Conservation (phyloP, 2,888 invertebrate species). For the Beris chalybata region DNA sequence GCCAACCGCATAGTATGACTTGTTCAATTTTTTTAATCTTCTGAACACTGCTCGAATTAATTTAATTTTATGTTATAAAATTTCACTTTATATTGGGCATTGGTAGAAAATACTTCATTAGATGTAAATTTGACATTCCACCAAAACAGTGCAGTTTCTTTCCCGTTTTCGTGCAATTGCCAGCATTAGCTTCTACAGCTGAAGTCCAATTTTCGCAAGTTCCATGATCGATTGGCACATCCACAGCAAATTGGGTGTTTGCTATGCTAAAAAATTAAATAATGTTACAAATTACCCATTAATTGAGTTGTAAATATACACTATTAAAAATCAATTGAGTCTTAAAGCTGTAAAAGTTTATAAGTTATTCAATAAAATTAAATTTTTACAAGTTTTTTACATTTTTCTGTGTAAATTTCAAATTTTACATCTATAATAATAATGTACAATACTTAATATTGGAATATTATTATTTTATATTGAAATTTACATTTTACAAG, state of each 20-base stretch:
- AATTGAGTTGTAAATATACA: no score
- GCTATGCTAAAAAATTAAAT: background rate
- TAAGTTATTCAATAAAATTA: no score
- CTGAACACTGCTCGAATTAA: conserved; percentile 1
- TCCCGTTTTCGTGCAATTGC: conserved; percentile 48
- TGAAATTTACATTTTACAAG: no score
- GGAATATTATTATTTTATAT: no score
- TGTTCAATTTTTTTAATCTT: conserved; percentile 36
- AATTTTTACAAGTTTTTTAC: no score
- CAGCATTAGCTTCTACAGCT: conserved; percentile 47
- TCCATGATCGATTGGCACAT: conserved; percentile 24
- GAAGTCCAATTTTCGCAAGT: conserved; percentile 49
- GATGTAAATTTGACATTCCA: conserved; percentile 49
- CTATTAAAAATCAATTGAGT: no score
- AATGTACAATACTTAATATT: no score
- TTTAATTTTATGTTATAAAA: conserved; percentile 1
- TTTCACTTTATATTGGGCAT: conserved; percentile 15
- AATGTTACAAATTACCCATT: no score
- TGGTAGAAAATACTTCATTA: conserved; percentile 43
- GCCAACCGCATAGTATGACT: conserved; percentile 50
- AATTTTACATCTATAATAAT: no score
- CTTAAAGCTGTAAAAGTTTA: no score
- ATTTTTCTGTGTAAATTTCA: no score
- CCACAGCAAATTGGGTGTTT: conserved; percentile 11
- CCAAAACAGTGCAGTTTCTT: conserved; percentile 50